These are phyloP conservation scores for Oenanthe melanoleuca DNA, from an alignment of 2,113 vertebrate genomes.

Conservation along the genomic window DNA sequence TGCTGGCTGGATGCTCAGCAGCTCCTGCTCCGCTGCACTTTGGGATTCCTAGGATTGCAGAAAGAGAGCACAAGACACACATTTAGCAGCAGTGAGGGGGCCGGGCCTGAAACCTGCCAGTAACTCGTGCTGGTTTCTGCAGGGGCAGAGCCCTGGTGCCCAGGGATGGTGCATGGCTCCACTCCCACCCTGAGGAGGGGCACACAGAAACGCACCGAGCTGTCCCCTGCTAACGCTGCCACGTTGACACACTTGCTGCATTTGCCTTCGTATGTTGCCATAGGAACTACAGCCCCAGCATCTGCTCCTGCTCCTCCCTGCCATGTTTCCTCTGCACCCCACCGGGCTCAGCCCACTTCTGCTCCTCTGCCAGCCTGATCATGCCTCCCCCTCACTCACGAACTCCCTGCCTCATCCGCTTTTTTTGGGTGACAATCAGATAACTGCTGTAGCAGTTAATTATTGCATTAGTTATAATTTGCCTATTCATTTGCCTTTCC, in stretches of 20 bases:
- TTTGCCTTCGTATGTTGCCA: neutral
- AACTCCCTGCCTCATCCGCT: neutral
- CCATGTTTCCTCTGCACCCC: neutral
- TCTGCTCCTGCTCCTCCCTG: neutral
- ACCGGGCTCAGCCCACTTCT: neutral
- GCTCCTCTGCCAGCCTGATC: neutral
- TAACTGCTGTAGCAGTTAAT: slow-evolving; percentile 11
- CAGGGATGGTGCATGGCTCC: rapidly evolving
- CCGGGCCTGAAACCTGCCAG: rapidly evolving
- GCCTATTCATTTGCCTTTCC: neutral
- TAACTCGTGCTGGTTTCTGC: neutral
- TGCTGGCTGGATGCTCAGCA: neutral
- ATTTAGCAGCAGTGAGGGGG: neutral
- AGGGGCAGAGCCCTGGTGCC: neutral
- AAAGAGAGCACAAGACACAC: neutral
- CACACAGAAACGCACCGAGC: rapidly evolving
- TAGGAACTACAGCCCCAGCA: slow-evolving; percentile 36
- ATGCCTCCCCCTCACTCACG: neutral
- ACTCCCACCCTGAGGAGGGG: neutral
- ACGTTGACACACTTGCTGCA: neutral
- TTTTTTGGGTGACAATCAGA: neutral
- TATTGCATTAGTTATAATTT: slow-evolving; percentile 30
- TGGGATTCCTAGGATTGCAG: neutral
- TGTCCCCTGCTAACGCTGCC: neutral
- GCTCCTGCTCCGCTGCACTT: neutral